Conservation (phyloP, 2,797 vertebrate genomes). For the Catostomus latipinnis region DNA sequence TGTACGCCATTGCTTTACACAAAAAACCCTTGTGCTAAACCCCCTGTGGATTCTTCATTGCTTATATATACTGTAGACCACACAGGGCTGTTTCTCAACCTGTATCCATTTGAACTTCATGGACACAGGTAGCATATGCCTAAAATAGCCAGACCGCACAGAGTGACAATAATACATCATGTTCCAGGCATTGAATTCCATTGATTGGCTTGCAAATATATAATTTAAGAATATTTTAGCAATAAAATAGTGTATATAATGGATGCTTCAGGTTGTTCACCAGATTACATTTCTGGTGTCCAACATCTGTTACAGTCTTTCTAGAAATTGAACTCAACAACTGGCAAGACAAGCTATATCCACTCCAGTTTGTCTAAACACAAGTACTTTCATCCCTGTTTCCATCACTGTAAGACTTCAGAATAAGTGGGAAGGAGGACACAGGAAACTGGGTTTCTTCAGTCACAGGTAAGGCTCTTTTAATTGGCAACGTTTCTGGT, state of each 20-base stretch:
- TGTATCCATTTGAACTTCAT: slow-evolving; percentile 42
- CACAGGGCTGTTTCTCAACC: slow-evolving; percentile 38
- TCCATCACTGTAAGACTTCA: neutral
- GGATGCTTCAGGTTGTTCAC: neutral
- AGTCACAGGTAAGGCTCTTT: too few relatives aligned
- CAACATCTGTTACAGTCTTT: slow-evolving; percentile 11
- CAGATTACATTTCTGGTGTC: neutral
- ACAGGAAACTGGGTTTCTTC: too few relatives aligned
- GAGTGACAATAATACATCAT: slow-evolving; percentile 23
- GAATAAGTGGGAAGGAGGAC: too few relatives aligned
- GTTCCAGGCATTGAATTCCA: slow-evolving; percentile 6
- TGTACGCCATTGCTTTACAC: slow-evolving; percentile 36
- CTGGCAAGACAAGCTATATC: slow-evolving; percentile 14
- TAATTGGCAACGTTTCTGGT: too few relatives aligned
- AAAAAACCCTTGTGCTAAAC: slow-evolving; percentile 38
- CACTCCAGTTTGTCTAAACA: slow-evolving; percentile 3
- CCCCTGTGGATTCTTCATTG: slow-evolving; percentile 32
- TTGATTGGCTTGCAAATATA: neutral
- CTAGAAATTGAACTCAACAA: neutral
- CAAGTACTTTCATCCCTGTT: slow-evolving; percentile 19
- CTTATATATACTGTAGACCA: slow-evolving; percentile 33
- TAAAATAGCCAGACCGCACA: slow-evolving; percentile 46
- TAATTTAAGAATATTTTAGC: neutral
- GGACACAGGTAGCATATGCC: slow-evolving; percentile 18
- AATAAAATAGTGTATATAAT: neutral